These are phyloP conservation scores for Falcunculus frontatus DNA, from an alignment of 2,113 vertebrate species.

Conservation along the genomic window DNA sequence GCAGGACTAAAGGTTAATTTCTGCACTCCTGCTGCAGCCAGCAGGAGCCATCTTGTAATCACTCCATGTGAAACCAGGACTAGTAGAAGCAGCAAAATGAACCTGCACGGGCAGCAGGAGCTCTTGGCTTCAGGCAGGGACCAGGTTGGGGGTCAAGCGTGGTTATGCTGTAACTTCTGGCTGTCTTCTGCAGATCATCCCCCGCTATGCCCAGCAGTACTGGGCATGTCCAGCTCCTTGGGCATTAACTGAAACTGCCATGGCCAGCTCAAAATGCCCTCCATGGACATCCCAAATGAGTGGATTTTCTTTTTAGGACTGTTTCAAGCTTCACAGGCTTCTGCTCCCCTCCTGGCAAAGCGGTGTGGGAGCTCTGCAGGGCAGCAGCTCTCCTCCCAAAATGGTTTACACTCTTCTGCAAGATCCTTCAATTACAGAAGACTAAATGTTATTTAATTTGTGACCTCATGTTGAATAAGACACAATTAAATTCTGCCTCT, in stretches of 20 bases:
- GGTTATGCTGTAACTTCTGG: not conserved
- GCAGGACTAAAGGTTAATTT: not conserved
- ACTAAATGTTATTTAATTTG: conserved; percentile 9
- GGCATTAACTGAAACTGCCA: not conserved
- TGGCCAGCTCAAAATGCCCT: not conserved
- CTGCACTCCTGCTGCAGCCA: not conserved
- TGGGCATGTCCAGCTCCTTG: not conserved
- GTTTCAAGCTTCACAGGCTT: not conserved
- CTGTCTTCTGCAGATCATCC: not conserved
- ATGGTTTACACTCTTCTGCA: not conserved
- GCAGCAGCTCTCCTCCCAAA: not conserved
- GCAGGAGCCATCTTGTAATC: not conserved
- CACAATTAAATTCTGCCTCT: not conserved
- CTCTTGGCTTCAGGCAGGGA: not conserved
- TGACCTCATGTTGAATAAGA: not conserved
- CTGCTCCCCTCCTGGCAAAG: not conserved
- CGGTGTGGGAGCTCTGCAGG: not conserved
- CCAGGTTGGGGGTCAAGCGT: fast-evolving
- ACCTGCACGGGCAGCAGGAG: not conserved
- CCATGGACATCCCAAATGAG: fast-evolving
- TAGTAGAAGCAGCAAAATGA: not conserved
- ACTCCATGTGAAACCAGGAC: fast-evolving
- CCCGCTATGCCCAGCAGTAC: fast-evolving
- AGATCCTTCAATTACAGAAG: not conserved
- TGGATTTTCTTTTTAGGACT: not conserved